Evolutionary conservation across 2,113 vertebrate genomes (phyloP).

Genomic region (Percopsis transmontana): DNA sequence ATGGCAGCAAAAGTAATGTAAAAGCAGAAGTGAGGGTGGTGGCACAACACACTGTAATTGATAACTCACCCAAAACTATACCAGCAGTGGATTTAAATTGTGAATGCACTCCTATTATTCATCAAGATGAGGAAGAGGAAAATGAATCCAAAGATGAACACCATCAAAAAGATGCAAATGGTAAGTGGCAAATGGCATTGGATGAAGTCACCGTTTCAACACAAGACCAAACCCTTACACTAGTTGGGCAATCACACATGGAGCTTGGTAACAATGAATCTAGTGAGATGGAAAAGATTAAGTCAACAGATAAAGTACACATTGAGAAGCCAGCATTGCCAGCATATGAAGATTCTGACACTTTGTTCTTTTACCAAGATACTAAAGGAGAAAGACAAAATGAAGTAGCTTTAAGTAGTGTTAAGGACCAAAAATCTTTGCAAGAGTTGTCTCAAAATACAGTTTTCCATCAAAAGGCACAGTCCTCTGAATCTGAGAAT

Average conservation of each 20-base stretch:
- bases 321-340: neutral
- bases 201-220: constrained; percentile 27
- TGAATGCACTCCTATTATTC: constrained; percentile 10
- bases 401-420: neutral
- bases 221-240: neutral
- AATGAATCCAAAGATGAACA: constrained; percentile 17
- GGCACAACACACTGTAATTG: neutral
- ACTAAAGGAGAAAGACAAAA: constrained; percentile 12
- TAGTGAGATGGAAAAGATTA: neutral
- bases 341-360: constrained; percentile 1
- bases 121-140: constrained; percentile 7
- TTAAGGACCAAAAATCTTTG: constrained; percentile 19
- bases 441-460: neutral
- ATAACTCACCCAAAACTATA: constrained; percentile 3
- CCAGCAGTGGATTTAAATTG: neutral
- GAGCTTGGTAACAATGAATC: neutral
- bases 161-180: constrained; percentile 16
- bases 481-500: constrained; percentile 1
- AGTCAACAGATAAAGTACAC: neutral
- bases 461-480: neutral
- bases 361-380: neutral
- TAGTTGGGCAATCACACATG: constrained; percentile 4
- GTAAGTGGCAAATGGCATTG: neutral
- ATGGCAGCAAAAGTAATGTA: constrained; percentile 8
- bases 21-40: neutral